Evolutionary conservation across 2,888 invertebrate genomes (phyloP).

Genomic region (Eumerus sabulonum): DNA sequence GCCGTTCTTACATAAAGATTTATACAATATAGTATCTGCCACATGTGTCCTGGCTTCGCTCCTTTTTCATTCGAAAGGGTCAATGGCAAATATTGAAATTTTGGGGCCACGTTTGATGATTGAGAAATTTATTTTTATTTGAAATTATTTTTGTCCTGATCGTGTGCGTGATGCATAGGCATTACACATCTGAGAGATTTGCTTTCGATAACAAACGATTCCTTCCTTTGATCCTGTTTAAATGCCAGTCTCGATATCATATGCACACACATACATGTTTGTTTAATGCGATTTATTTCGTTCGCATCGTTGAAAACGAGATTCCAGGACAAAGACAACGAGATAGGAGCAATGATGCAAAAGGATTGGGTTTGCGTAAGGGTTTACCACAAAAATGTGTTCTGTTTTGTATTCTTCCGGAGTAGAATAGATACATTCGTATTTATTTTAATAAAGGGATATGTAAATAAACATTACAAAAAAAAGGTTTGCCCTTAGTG

Average conservation of each 20-base stretch:
- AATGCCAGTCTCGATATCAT: constrained; percentile 23
- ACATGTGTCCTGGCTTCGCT: background rate
- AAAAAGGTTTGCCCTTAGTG: background rate
- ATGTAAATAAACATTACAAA: constrained; percentile 41
- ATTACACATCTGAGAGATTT: too few species aligned
- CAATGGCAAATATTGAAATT: constrained; percentile 48
- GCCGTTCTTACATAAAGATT: constrained; percentile 12
- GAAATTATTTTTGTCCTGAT: background rate
- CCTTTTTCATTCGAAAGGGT: constrained; percentile 34
- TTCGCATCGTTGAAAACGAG: constrained; percentile 24
- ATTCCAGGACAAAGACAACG: too few species aligned
- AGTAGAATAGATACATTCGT: constrained; percentile 57
- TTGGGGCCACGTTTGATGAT: background rate
- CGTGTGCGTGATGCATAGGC: too few species aligned
- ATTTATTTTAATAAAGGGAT: constrained; percentile 57
- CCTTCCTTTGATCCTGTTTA: constrained; percentile 49
- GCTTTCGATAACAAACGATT: constrained; percentile 33
- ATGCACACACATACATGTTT: constrained; percentile 26
- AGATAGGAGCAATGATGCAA: too few species aligned
- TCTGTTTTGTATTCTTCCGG: constrained; percentile 27
- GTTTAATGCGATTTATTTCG: constrained; percentile 50
- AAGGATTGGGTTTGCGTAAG: too few species aligned
- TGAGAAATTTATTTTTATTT: constrained; percentile 23
- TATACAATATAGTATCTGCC: background rate
- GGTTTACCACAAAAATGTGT: constrained; percentile 12